Conservation (phyloP, 2,888 invertebrate genomes). For the Leucoptera coffeella region DNA sequence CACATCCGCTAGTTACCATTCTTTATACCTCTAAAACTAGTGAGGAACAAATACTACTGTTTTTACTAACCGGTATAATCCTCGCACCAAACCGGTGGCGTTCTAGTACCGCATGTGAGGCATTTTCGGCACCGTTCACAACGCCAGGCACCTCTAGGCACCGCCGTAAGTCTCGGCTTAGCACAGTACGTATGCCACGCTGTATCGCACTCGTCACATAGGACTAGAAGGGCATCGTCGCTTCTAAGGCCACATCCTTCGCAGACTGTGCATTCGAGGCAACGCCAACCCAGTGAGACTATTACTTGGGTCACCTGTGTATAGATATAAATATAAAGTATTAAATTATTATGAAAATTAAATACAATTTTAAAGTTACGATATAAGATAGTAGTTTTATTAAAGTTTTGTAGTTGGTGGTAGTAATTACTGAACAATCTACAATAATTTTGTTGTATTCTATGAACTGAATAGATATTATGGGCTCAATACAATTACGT, state of each 20-base stretch:
- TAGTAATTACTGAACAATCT: too few relatives aligned
- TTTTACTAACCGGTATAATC: constrained; percentile 63
- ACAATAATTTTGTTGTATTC: too few relatives aligned
- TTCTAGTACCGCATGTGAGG: constrained; percentile 79
- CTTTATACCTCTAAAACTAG: too few relatives aligned
- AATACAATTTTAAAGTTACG: too few relatives aligned
- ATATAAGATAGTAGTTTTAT: too few relatives aligned
- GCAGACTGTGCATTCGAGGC: constrained; percentile 97
- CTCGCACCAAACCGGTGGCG: constrained; percentile 61
- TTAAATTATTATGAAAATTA: too few relatives aligned
- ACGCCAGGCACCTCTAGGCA: constrained; percentile 96
- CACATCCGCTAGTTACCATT: too few relatives aligned
- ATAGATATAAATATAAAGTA: background rate
- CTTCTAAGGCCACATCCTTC: constrained; percentile 97
- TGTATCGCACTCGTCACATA: constrained; percentile 99
- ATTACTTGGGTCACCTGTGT: constrained; percentile 82
- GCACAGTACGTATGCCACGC: constrained; percentile 99
- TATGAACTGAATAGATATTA: too few relatives aligned
- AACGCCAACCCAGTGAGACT: constrained; percentile 93
- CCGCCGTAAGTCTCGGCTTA: constrained; percentile 87
- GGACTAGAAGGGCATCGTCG: constrained; percentile 87
- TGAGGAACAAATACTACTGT: too few relatives aligned
- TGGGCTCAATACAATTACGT: too few relatives aligned
- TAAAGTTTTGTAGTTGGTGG: too few relatives aligned
- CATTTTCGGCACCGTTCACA: constrained; percentile 96